Base-by-base conservation (phyloP, 2,888 invertebrate genomes). In the Pandemis heparana region DNA sequence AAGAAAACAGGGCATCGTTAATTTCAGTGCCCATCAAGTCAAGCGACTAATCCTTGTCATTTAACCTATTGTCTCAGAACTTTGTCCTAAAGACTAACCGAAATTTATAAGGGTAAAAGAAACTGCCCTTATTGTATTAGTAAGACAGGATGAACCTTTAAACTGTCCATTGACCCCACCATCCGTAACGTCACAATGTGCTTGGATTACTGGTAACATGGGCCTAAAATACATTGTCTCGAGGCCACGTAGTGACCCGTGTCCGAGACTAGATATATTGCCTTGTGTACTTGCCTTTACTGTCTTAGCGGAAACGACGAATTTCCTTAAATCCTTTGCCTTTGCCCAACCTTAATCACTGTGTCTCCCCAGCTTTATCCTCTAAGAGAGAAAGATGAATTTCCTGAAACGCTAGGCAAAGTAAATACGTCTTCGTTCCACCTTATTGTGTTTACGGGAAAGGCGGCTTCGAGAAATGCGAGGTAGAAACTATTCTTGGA, bases 151-250 rank as follows among this genome's bases (percentile, higher is more conserved):
- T 48, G 23, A 41, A 48, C 41, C 41, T 16, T 56, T 41, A 63
- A 69, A 61, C 61, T 51, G 53, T 32, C 53, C 23, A 70, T 64
- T 53, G 53, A 53, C 61, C 43, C 12, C 18, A 18, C 32, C 66
- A 61, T 61, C 46, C 12, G 48, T 18, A 48, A 60, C 46, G 32
- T 46, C 16, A n/a, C 38, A n/a, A 41, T 65, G 66, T 53, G 67
- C 14, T 16, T n/a, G 67, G 72, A 68, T 48, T 67, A 72, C 62
- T 38, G 71, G 43, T 53, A 72, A 67, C 67, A 32, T 14, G n/a
- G 63, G 1, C 63, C 56, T 16, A 62, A 56, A 62, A 73, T 63
- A 73, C 16, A 68, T 62, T 46, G 62, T 23, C 16, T 18, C 67
- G 41, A 38, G 43, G 46, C 16, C 66, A 18, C 43, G 4, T 16